A percentile compares a stretch with the other conserved stretches of the same genome.
Conservation (phyloP, 2,797 vertebrate genomes). For the Esox masquinongy region DNA sequence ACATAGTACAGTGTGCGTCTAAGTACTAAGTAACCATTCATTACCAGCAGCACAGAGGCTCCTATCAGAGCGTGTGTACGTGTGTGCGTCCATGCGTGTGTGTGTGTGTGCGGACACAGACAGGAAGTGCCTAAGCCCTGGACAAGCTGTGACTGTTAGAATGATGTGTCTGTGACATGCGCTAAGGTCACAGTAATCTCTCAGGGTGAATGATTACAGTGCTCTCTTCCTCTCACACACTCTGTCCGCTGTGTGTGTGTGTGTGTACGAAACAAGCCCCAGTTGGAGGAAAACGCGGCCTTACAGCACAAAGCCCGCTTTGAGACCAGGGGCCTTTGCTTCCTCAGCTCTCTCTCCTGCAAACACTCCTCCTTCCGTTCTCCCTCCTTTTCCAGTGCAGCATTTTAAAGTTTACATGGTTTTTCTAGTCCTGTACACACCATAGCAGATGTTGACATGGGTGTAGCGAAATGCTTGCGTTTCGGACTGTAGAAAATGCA, state of each 20-base stretch:
- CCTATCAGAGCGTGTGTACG: background rate
- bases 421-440: no score
- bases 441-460: no score
- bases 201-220: constrained; percentile 1
- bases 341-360: background rate
- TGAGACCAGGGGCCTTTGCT: background rate
- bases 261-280: constrained; percentile 36
- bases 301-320: constrained; percentile 2
- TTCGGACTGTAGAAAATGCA: no score
- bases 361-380: background rate
- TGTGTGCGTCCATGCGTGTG: background rate
- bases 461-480: no score
- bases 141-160: constrained; percentile 8
- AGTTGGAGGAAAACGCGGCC: background rate
- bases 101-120: constrained; percentile 24
- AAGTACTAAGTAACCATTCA: background rate
- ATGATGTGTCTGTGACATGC: constrained; percentile 14
- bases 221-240: background rate
- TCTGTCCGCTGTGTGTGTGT: constrained; percentile 38
- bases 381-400: background rate
- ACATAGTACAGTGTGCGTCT: background rate
- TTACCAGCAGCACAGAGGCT: background rate
- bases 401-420: no score
- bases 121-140: background rate
- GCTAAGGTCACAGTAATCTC: constrained; percentile 15